Base-by-base conservation (phyloP, 2,888 invertebrate species). In the Hoplodrina ambigua region DNA sequence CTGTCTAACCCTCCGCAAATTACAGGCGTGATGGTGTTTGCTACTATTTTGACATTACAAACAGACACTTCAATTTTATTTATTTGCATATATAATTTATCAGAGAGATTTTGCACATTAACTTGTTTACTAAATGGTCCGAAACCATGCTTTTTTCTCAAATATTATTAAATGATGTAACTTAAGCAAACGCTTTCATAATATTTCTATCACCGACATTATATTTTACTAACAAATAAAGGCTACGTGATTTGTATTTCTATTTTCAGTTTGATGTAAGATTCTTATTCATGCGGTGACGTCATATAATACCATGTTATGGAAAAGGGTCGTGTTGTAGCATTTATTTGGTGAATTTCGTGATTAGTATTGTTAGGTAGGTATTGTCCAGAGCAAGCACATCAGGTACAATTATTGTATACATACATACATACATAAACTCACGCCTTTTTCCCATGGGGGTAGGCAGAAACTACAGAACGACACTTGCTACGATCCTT, bases 201-300 rank as follows among this genome's bases (percentile, higher is more conserved):
- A 25, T 44, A 30, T 44, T 44, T 63, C 30, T 44, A 11, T 30
- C 10, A 13, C 30, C 10, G 19, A 56, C 37, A 11, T 55, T n/a
- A 55, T 13, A 52, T 41, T 62, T 41, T 17, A 4, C 19, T n/a
- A 66, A n/a, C 44, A 66, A 66, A 63, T n/a, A 50, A 44, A 17
- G 0, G n/a, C 33, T 20, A 44, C 53, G 20, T 64, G 20, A 53
- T 66, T 63, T 63, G 41, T 30, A 17, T 62, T 11, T 46, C 17
- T 46, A 44, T 6, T 44, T n/a, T 54, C n/a, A 25, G 19, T 33
- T 49, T 60, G 15, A 19, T 50, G 10, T 20, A 19, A 33, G 19
- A 37, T 11, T 52, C 37, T 52, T 37, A 37, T 25, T 60, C 49
- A 59, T 49, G 17, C 10, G 30, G 13, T 52, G 63, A 53, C 63